Conservation (phyloP, 2,888 invertebrate genomes). For the Cantharis nigra region DNA sequence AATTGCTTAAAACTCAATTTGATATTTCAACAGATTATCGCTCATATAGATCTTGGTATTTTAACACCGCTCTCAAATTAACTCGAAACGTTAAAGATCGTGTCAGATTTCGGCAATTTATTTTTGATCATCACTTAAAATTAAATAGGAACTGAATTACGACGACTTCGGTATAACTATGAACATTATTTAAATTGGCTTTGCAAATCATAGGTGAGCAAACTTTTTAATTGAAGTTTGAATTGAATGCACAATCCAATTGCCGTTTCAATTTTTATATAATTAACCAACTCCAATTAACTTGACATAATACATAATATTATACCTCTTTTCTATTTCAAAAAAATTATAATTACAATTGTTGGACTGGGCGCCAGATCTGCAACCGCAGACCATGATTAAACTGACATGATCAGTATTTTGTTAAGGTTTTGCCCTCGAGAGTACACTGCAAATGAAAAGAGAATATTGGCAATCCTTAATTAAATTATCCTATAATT, state of each 20-base stretch:
- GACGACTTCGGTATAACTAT: not conserved
- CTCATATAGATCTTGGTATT: conserved; percentile 21
- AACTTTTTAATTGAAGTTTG: not conserved
- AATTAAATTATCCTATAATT: too few relatives aligned
- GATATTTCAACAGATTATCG: conserved; percentile 27
- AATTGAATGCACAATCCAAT: not conserved
- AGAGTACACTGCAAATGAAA: not conserved
- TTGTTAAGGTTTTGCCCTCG: not conserved
- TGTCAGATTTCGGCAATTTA: not conserved
- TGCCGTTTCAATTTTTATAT: not conserved
- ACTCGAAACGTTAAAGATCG: not conserved
- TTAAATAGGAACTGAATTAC: not conserved
- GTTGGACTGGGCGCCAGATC: not conserved
- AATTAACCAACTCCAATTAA: not conserved
- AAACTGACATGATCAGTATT: not conserved
- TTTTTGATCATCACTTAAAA: conserved; percentile 4
- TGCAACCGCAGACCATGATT: not conserved
- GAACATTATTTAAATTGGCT: not conserved
- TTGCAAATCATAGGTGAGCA: not conserved
- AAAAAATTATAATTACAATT: not conserved
- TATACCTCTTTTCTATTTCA: not conserved
- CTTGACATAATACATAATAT: not conserved
- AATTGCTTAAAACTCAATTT: conserved; percentile 18
- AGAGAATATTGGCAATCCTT: too few relatives aligned
- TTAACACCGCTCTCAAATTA: conserved; percentile 29